Conservation (phyloP, 2,888 invertebrate genomes). For the Mesodorylaimus sp. region DNA sequence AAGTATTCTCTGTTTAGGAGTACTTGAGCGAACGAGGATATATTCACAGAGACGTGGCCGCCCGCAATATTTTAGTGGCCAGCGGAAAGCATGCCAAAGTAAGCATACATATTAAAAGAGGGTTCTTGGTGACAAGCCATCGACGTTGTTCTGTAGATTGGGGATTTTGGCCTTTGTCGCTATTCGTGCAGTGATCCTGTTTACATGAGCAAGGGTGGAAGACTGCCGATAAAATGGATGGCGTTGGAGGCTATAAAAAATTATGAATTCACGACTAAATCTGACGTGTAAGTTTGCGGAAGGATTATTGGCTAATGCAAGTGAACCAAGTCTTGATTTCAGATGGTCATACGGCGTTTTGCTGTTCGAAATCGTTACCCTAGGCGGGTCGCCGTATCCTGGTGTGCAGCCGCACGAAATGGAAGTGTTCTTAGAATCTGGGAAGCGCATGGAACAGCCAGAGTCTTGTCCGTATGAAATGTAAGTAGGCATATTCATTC, state of each 20-base stretch:
- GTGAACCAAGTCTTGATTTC: too few species aligned
- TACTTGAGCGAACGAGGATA: slow-evolving; percentile 27
- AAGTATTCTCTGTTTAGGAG: slow-evolving; percentile 16
- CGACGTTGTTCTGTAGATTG: slow-evolving; percentile 14
- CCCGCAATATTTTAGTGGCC: slow-evolving; percentile 26
- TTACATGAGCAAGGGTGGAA: slow-evolving; percentile 21
- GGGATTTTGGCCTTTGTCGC: slow-evolving; percentile 27
- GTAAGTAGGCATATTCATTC: slow-evolving; percentile 36
- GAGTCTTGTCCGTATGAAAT: slow-evolving; percentile 57
- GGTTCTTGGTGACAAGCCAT: neutral
- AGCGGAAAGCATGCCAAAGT: slow-evolving; percentile 39
- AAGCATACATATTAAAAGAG: neutral
- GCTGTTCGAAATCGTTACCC: slow-evolving; percentile 41
- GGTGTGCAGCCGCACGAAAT: slow-evolving; percentile 35
- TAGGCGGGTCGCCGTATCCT: slow-evolving; percentile 50
- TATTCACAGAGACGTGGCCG: slow-evolving; percentile 29
- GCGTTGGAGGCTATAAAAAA: slow-evolving; percentile 34
- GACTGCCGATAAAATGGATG: slow-evolving; percentile 34
- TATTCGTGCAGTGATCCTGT: slow-evolving; percentile 25
- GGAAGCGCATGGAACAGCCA: slow-evolving; percentile 73
- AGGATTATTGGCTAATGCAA: neutral
- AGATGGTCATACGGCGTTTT: slow-evolving; percentile 40
- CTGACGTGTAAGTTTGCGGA: slow-evolving; percentile 31
- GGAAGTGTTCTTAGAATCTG: slow-evolving; percentile 44
- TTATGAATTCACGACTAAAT: slow-evolving; percentile 33